Base-by-base conservation (phyloP, 2,113 vertebrate species). In the Gallinago undulata region DNA sequence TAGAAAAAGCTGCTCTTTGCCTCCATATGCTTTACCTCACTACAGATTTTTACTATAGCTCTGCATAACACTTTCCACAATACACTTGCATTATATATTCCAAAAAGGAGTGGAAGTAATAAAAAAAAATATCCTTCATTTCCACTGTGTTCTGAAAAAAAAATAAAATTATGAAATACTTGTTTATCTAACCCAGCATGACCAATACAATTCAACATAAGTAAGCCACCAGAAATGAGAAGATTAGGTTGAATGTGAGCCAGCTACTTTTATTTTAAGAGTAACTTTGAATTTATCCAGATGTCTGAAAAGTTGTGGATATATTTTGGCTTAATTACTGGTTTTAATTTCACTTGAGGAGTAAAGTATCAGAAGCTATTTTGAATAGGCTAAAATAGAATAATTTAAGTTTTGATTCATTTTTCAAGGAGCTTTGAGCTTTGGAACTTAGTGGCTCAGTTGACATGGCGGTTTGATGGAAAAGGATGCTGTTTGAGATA, bases 81-180 rank as follows among this genome's bases (percentile, higher is more conserved):
- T 41, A 66, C 22, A 66, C 5, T 92, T 18, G 31, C 24, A 57
- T 70, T 75, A 69, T 4, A 4, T 70, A 50, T 75, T 89, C 43
- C 59, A 90, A 82, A 66, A 47, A 95, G 22, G 9, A 31, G 47
- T 56, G 37, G 84, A 96, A 97, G 89, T 78, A 96, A 39, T 11
- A 13, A 57, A 11, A 69, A 64, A 33, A 39, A 43, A 50, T n/a
- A 91, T 30, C 1, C 53, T 55, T 55, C 15, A 30, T 55, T 55
- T 30, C 53, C 27, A 30, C 15, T 55, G 53, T 55, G 53, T 55
- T 55, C 28, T 28, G 27, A 27, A 30, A 55, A 55, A 10, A 43
- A 41, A 21, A 18, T 35, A 48, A 27, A 11, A 0, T 92, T 5
- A 41, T 90, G 37, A 77, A 94, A 94, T 43, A 8, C 5, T 72